Evolutionary conservation across 2,888 invertebrate genomes (phyloP), one percentile per base, ranked within the genome.

Genomic region (Epinotia bilunana): DNA sequence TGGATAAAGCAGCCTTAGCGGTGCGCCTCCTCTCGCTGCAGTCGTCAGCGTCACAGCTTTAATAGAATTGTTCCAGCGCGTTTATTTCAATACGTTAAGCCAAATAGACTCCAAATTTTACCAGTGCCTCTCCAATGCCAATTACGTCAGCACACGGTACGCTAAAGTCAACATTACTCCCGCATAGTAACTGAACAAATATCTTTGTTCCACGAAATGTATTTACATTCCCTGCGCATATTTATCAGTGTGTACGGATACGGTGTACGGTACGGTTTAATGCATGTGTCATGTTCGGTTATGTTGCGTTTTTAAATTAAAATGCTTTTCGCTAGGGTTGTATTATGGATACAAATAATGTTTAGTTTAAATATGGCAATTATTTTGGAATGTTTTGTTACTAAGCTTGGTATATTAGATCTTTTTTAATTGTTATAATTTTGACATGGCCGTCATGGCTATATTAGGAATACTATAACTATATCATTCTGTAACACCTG

Each of bases 171-270:
- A 60, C 28, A 28, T 60, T 60, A 16, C 16, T 28, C 58, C 58
- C 12, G 28, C 60, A 28, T 28, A 60, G 60, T 28, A 33, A 5
- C 28, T 60, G 16, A 60, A 60, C 28, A 60, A 60, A 60, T 33
- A 33, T 60, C 60, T 60, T 60, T 60, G 60, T 60, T 60, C 23
- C 16, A 28, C 28, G 60, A 60, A 60, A 33, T 60, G 28, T 60
- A 60, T 60, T 60, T 28, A 60, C 39, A 62, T 33, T 39, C n/a
- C 18, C 39, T 33, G 39, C 11, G 11, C 61, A 62, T 62, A 39
- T 62, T 62, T 62, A 62, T 39, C 39, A 62, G 18, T 11, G 6
- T 18, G 61, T n/a, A 39, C 13, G n/a, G 33, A 16, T 33, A 1
- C 60, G 49, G 3, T 39, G 39, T 39, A 62, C 9, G 33, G 7